Percentiles rank a stretch among this genome's conserved stretches.
These are phyloP conservation scores for Emmelina monodactyla DNA, from an alignment of 2,888 invertebrate genomes.

Conservation along the genomic window DNA sequence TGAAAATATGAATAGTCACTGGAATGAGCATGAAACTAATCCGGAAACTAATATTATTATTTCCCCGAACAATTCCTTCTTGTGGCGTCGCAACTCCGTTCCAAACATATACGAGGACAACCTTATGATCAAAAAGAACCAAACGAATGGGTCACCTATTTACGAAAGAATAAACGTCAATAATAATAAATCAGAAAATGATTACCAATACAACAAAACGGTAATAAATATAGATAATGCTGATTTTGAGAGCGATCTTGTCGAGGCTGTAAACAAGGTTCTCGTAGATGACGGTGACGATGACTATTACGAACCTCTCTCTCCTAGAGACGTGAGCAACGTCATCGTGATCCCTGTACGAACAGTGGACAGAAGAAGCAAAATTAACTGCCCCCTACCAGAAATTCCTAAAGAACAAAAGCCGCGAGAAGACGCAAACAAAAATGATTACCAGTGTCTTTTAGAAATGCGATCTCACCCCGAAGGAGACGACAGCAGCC, in stretches of 20 bases:
- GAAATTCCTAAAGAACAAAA: conserved; percentile 45
- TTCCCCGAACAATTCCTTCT: conserved; percentile 71
- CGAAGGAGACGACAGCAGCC: conserved; percentile 54
- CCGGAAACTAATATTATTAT: conserved; percentile 42
- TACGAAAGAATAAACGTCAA: no score
- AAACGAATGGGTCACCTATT: no score
- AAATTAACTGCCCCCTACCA: conserved; percentile 57
- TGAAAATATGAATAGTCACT: conserved; percentile 13
- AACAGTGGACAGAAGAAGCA: conserved; percentile 34
- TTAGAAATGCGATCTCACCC: conserved; percentile 56
- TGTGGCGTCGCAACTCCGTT: conserved; percentile 70
- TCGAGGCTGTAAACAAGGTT: conserved; percentile 54
- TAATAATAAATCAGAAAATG: conserved; percentile 29
- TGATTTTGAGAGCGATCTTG: conserved; percentile 52
- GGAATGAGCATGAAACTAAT: conserved; percentile 24
- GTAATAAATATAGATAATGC: conserved; percentile 19
- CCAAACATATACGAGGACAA: no score
- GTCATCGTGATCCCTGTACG: conserved; percentile 42
- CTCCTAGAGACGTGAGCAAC: conserved; percentile 38
- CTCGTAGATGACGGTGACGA: conserved; percentile 40
- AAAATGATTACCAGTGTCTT: conserved; percentile 55
- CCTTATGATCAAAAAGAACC: no score
- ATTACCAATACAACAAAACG: conserved; percentile 11
- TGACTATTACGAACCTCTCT: conserved; percentile 55
- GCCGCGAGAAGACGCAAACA: conserved; percentile 22